Evolutionary conservation across 2,797 vertebrate genomes (phyloP), one percentile per base, ranked within the genome.

Genomic region (Pseudochaenichthys georgianus): DNA sequence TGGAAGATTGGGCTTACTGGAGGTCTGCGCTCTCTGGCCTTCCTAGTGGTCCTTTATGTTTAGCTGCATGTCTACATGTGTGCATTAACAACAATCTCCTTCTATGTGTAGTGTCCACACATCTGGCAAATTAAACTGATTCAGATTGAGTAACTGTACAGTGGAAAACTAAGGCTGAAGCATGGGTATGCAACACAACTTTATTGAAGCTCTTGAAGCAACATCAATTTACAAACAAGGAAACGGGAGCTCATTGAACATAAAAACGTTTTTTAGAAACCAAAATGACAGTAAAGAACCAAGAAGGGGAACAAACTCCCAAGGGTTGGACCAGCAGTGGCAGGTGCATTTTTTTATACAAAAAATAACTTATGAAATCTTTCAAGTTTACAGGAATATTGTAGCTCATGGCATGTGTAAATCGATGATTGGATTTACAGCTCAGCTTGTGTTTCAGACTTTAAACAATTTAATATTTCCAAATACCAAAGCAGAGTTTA

Each of bases 311-410:
- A 75, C 81, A 64, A 72, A 82, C 74, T 93, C 84, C 90, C 79
- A 89, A 58, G 88, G 81, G 78, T 88, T 93, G 93, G 89, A 94
- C 88, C 92, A 95, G 91, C 87, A 93, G 90, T 93, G 91, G 92
- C 84, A 94, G 93, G 83, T 88, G 90, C 89, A 82, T 90, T 88
- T 92, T 43, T 86, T 93, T 85, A 92, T 90, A 91, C 92, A 94
- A 91, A 94, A 94, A 90, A 95, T 93, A 94, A 95, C 92, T 95
- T 95, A 95, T 94, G 92, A 95, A 94, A 90, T 94, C 87, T 92
- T 95, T 95, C 94, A 95, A 94, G 92, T 95, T 96, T 95, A 95
- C 90, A 94, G 95, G 95, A 95, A 95, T 94, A 92, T 94, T 89
- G 87, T 89, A 89, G 94, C 92, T 91, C 92, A 89, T 28, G 52